phyloP scores from a whole-genome alignment of 2,888 invertebrate species.

The Phlogophora meticulosa region DNA sequence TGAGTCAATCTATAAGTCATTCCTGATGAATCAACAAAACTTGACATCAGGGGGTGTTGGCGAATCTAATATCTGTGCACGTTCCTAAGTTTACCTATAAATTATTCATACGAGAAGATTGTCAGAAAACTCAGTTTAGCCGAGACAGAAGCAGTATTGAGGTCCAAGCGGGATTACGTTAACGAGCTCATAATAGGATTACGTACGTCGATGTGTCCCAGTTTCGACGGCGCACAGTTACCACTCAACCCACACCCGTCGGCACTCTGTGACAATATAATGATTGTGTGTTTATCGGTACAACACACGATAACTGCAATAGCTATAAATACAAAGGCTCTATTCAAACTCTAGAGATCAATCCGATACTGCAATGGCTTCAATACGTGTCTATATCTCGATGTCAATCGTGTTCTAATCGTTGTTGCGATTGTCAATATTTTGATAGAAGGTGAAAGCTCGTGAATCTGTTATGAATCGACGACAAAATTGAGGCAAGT shows the following conservation, averaged over 20 bases:
- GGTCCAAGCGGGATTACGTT: slow-evolving; percentile 84
- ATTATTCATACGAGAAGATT: slow-evolving; percentile 49
- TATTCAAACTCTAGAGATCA: slow-evolving; percentile 74
- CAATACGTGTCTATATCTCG: slow-evolving; percentile 69
- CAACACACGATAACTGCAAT: slow-evolving; percentile 72
- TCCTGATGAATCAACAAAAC: slow-evolving; percentile 67
- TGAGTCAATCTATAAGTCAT: slow-evolving; percentile 69
- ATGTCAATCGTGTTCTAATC: slow-evolving; percentile 67
- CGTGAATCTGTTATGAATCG: slow-evolving; percentile 70
- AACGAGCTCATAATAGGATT: slow-evolving; percentile 90
- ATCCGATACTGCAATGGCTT: slow-evolving; percentile 29
- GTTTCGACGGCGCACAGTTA: slow-evolving; percentile 83
- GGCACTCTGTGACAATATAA: slow-evolving; percentile 86
- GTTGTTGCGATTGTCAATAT: slow-evolving; percentile 70
- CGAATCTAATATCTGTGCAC: slow-evolving; percentile 40
- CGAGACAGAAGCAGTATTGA: slow-evolving; percentile 76
- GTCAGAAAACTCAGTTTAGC: slow-evolving; percentile 64
- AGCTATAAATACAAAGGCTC: slow-evolving; percentile 57
- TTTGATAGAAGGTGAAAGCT: slow-evolving; percentile 82
- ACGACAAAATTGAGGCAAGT: slow-evolving; percentile 77
- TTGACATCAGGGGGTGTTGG: slow-evolving; percentile 30
- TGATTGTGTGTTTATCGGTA: slow-evolving; percentile 84
- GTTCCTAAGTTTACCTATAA: slow-evolving; percentile 24
- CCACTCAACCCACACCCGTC: slow-evolving; percentile 81
- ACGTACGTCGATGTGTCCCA: slow-evolving; percentile 85